These are phyloP conservation scores for Porites cylindrica DNA, from an alignment of 92 coral and sea anemone species.

Conservation along the genomic window DNA sequence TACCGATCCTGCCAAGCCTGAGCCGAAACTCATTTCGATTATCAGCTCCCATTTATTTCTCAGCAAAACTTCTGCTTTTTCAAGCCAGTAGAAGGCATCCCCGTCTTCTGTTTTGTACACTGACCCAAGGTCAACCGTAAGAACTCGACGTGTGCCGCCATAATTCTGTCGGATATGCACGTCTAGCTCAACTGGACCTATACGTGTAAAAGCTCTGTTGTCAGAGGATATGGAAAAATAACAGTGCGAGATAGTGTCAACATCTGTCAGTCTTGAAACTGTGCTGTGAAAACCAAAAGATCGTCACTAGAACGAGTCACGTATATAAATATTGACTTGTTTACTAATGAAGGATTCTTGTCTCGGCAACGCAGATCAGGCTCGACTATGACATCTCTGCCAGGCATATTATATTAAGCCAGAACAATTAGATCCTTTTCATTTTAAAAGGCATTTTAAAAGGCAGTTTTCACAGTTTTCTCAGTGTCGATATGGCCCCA, in stretches of 20 bases:
- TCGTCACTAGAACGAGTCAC: too few relatives aligned
- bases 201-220: background rate
- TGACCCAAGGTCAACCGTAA: conserved; percentile 79
- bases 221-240: background rate
- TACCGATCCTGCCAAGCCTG: conserved; percentile 39
- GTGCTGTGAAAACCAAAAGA: too few relatives aligned
- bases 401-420: too few relatives aligned
- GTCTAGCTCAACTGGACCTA: conserved; percentile 71
- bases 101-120: conserved; percentile 77
- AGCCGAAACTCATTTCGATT: conserved; percentile 42
- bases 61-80: conserved; percentile 73
- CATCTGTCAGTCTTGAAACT: too few relatives aligned
- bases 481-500: too few relatives aligned
- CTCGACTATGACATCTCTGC: too few relatives aligned
- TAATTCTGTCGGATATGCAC: conserved; percentile 35
- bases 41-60: conserved; percentile 77
- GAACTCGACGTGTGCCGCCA: conserved; percentile 25
- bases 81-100: conserved; percentile 74
- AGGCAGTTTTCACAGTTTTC: too few relatives aligned
- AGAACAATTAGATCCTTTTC: too few relatives aligned
- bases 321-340: too few relatives aligned
- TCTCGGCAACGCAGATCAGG: too few relatives aligned
- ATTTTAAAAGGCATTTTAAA: too few relatives aligned
- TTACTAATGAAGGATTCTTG: too few relatives aligned
- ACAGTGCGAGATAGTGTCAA: background rate